Conservation (phyloP, 2,888 invertebrate species). For the Epirrita christyi region DNA sequence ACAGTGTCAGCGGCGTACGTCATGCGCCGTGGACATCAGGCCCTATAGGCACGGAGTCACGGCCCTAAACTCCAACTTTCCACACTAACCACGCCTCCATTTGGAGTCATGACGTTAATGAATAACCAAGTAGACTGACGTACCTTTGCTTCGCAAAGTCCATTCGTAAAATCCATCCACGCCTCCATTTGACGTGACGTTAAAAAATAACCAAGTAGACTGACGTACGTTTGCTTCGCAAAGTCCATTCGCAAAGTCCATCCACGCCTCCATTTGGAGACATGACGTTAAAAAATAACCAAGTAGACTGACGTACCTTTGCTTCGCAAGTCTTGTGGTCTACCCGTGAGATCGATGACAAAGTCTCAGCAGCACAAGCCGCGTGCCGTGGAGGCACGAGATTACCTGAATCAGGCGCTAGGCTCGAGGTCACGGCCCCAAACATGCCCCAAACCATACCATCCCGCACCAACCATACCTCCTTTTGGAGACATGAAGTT, state of each 20-base stretch:
- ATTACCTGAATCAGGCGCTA: conserved; percentile 44
- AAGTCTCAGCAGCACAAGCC: background rate
- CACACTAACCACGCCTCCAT: conserved; percentile 34
- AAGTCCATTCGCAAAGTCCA: too few relatives aligned
- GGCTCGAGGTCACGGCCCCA: conserved; percentile 44
- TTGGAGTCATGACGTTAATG: conserved; percentile 27
- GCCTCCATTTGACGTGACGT: conserved; percentile 26
- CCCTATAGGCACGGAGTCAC: conserved; percentile 41
- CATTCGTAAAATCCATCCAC: too few relatives aligned
- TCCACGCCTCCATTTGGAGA: conserved; percentile 33
- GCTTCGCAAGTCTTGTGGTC: conserved; percentile 18
- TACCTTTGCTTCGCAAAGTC: background rate
- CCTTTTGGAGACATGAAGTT: conserved; percentile 26
- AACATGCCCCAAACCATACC: conserved; percentile 29
- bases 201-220: conserved; percentile 24
- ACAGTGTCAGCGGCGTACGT: background rate
- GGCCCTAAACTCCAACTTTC: conserved; percentile 35
- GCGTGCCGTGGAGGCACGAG: conserved; percentile 44
- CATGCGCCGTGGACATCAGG: conserved; percentile 29
- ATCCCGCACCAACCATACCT: conserved; percentile 35
- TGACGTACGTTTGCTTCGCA: conserved; percentile 5
- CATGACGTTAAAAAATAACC: conserved; percentile 29
- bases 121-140: conserved; percentile 23
- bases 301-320: conserved; percentile 11
- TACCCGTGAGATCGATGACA: background rate